Conservation (phyloP, 2,888 invertebrate genomes). For the Hipparchia semele region DNA sequence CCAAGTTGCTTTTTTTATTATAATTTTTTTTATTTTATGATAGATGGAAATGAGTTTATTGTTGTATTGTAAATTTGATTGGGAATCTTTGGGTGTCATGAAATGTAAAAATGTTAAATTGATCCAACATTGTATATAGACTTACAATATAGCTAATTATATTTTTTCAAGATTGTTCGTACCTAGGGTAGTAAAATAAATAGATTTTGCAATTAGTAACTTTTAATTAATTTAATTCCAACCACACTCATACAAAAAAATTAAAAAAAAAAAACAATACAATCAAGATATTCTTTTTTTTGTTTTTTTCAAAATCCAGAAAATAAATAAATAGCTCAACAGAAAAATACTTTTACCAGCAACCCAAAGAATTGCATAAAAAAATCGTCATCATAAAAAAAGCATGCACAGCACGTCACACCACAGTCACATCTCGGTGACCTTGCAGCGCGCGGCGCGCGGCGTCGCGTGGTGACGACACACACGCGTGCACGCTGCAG, state of each 20-base stretch:
- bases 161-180: too few relatives aligned
- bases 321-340: not conserved
- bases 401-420: conserved; percentile 1
- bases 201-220: not conserved
- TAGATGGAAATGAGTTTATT: not conserved
- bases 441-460: conserved; percentile 9
- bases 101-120: too few relatives aligned
- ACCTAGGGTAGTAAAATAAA: too few relatives aligned
- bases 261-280: too few relatives aligned
- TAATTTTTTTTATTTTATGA: conserved; percentile 7
- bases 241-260: not conserved
- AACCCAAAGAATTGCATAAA: not conserved
- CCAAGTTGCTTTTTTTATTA: not conserved
- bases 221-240: not conserved
- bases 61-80: not conserved
- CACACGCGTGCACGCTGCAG: conserved; percentile 55
- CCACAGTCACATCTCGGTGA: not conserved
- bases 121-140: too few relatives aligned
- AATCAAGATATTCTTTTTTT: not conserved
- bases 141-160: too few relatives aligned
- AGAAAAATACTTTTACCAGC: not conserved
- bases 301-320: not conserved
- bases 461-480: not conserved
- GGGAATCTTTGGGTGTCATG: not conserved
- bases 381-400: not conserved